Base-by-base conservation (phyloP, 1,140 invertebrate genomes). In the Megalonaias nervosa region DNA sequence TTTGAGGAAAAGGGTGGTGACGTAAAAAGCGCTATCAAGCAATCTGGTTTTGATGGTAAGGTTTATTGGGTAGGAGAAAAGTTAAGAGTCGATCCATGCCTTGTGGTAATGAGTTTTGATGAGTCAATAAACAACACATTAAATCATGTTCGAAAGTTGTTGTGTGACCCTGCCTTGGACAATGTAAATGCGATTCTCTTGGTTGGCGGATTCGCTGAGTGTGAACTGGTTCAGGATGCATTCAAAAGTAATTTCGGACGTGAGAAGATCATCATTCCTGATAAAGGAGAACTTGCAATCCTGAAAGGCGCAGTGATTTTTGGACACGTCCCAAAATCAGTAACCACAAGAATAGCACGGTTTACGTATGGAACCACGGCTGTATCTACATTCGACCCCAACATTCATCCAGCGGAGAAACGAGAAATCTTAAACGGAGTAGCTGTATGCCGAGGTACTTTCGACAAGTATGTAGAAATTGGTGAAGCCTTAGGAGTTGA, bases 251-350 rank as follows among this genome's bases (percentile, higher is more conserved):
- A 67, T 5, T 5, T 74, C 1, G 38, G 19, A 67, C 31, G 67
- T 19, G 67, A 66, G 55, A 58, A 9, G n/a, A 17, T 74, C 11
- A 58, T 67, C 13, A 23, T 74, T 4, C 62, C 72, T 6, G 31
- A 74, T 3, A 62, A 74, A 2, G 56, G 62, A 6, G 65, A 62
- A 13, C 65, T 74, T 14, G 72, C 65, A 14, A 64, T 74, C 12
- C 31, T 74, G 31, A 74, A 74, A 74, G 72, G 72, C 11, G 72
- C 72, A 59, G 72, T 74, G 5, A 21, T 13, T 21, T 74, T 66
- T 26, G 72, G 62, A 56, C 64, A 74, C 31, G 11, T 26, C 19
- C 65, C 72, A 2, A 48, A 67, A 4, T 19, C 58, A 17, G 23
- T 74, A 4, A 38, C 55, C 19, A 66, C 72, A 13, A 66, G 72